phyloP scores from a whole-genome alignment of 1,140 invertebrate genomes.

The Dendroctonus ponderosae region DNA sequence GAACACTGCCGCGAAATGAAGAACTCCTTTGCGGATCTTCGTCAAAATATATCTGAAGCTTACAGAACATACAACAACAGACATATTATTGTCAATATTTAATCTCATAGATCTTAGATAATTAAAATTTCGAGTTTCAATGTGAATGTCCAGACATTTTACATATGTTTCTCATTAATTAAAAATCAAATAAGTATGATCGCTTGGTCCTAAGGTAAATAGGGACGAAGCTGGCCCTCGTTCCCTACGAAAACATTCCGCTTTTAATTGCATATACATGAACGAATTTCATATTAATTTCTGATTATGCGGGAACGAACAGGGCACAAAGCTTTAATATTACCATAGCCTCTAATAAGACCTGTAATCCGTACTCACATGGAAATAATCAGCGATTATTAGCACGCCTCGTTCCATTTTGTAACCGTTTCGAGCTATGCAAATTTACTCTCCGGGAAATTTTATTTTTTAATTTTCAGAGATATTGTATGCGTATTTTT shows the following conservation, averaged over 20 bases:
- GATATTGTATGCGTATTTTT: constrained; percentile 23
- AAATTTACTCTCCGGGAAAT: constrained; percentile 38
- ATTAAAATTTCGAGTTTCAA: no score
- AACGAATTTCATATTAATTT: constrained; percentile 54
- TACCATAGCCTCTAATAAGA: constrained; percentile 50
- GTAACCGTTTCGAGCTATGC: constrained; percentile 37
- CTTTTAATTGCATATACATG: constrained; percentile 49
- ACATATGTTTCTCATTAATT: no score
- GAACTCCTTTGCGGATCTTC: no score
- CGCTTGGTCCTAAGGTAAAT: background rate
- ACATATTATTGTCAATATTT: no score
- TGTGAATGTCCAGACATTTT: no score
- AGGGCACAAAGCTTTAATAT: constrained; percentile 53
- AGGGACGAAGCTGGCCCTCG: background rate
- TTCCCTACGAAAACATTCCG: constrained; percentile 46
- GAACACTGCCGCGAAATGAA: no score
- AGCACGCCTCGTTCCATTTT: constrained; percentile 40
- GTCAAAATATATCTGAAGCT: no score
- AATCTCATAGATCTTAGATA: no score
- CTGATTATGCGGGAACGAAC: constrained; percentile 51
- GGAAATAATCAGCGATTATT: constrained; percentile 49
- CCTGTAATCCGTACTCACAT: constrained; percentile 50
- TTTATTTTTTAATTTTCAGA: constrained; percentile 34
- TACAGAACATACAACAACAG: no score
- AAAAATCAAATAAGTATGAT: no score